A percentile compares a stretch with the other conserved stretches of the same genome.
phyloP scores from a whole-genome alignment of 1,140 invertebrate genomes.

The Lordiphosa stackelbergi region DNA sequence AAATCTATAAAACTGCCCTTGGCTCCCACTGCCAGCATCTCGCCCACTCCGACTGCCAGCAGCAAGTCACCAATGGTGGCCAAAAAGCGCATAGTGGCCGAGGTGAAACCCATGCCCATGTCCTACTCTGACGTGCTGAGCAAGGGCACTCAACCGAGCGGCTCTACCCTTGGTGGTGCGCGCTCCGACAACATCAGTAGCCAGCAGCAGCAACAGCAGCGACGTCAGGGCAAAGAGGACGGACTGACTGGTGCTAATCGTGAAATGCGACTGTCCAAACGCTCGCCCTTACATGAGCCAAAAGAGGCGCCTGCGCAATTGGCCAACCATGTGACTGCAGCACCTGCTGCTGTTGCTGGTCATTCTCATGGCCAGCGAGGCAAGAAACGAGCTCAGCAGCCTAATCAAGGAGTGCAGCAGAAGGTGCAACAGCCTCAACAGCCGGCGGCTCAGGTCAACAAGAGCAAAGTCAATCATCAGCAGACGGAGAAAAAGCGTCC shows the following conservation, averaged over 20 bases:
- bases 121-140: conserved; percentile 89
- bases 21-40: conserved; percentile 33
- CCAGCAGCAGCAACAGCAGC: conserved; percentile 14
- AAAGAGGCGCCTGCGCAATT: conserved; percentile 39
- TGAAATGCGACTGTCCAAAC: conserved; percentile 45
- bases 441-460: conserved; percentile 26
- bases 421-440: conserved; percentile 13
- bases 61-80: conserved; percentile 65
- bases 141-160: conserved; percentile 78
- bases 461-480: conserved; percentile 19
- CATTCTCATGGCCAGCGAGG: conserved; percentile 36
- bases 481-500: conserved; percentile 44
- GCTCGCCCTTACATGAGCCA: conserved; percentile 61
- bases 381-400: conserved; percentile 49
- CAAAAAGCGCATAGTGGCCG: conserved; percentile 87
- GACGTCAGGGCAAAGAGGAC: conserved; percentile 53
- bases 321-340: background rate
- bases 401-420: conserved; percentile 35
- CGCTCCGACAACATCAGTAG: conserved; percentile 22
- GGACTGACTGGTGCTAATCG: conserved; percentile 22
- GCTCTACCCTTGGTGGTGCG: conserved; percentile 18
- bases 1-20: conserved; percentile 28
- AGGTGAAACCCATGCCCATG: conserved; percentile 90
- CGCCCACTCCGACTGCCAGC: conserved; percentile 41
- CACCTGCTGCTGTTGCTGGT: conserved; percentile 2